These are phyloP conservation scores for Peromyscus leucopus DNA, from an alignment of 2,113 vertebrate species.

Conservation along the genomic window DNA sequence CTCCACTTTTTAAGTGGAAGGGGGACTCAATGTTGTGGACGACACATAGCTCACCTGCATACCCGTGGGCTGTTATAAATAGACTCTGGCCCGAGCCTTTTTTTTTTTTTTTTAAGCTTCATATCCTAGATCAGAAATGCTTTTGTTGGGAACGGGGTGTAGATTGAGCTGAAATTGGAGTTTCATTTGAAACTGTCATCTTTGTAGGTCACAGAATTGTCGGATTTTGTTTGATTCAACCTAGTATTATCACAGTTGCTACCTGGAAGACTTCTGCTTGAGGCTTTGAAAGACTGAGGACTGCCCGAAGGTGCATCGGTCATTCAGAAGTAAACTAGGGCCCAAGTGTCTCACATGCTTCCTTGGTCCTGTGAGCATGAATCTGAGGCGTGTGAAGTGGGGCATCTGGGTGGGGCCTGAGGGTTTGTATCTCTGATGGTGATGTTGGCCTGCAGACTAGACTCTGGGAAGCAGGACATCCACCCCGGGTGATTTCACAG, in stretches of 20 bases:
- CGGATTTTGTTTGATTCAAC: background rate
- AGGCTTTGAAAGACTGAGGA: background rate
- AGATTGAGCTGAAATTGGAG: conserved; percentile 42
- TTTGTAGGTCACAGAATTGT: background rate
- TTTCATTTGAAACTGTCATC: conserved; percentile 38
- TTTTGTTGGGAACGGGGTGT: background rate
- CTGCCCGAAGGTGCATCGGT: background rate
- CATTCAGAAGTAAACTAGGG: background rate
- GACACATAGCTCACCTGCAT: background rate
- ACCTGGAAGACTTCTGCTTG: background rate
- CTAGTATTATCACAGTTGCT: background rate
- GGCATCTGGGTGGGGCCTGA: background rate
- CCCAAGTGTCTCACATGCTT: background rate
- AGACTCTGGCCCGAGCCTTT: background rate
- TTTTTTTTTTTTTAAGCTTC: background rate
- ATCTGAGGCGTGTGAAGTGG: background rate
- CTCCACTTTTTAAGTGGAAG: background rate
- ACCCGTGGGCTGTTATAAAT: background rate
- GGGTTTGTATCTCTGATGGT: background rate
- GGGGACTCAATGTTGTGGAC: background rate
- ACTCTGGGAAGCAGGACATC: background rate
- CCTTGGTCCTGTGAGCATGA: rapidly evolving
- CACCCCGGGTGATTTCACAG: background rate
- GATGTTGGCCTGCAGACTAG: no score
- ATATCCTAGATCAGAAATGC: background rate